Base-by-base conservation (phyloP, 1,140 invertebrate species). In the Drosophila kohkoa region DNA sequence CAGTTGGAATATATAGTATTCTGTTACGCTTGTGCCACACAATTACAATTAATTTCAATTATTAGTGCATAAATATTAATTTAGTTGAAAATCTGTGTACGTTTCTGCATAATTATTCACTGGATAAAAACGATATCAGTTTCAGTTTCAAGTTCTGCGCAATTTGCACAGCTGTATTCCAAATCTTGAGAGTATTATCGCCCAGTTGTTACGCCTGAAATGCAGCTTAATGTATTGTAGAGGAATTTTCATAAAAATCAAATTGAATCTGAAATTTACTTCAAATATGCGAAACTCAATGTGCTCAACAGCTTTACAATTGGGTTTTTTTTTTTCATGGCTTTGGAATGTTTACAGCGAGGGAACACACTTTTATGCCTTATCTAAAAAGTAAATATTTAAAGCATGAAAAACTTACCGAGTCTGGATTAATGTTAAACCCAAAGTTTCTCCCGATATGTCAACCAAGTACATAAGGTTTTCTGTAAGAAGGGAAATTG, bases 391-490 rank as follows among this genome's bases (percentile, higher is more conserved):
- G 8, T 48, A 10, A 2, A 20, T 48, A 30, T 45, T 16, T 8
- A 15, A 7, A 32, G 11, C 0, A 10, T 46, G 45, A 3, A 63
- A 30, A 67, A 63, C 75, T 81, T 75, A 85, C 82, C 79, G 49
- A 41, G 45, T 65, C 59, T 54, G 60, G 28, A 10, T 62, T 10
- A 15, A 13, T 28, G 7, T 15, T 25, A 7, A 5, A n/a, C n/a
- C 43, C 4, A 20, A 52, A 75, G 75, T 75, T 87, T 87, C 79
- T 75, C 66, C 65, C 59, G 55, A 49, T 72, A 75, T 78, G 79
- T 48, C 67, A 13, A 32, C 30, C 13, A 16, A 25, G 49, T 68
- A 78, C 67, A 73, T 79, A 67, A 15, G 58, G 64, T 70, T 82
- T 41, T 86, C 82, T 86, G 75, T 35, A 86, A 69, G 32, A 28